Base-by-base conservation (phyloP, 2,797 vertebrate genomes). In the Borostomias antarcticus region DNA sequence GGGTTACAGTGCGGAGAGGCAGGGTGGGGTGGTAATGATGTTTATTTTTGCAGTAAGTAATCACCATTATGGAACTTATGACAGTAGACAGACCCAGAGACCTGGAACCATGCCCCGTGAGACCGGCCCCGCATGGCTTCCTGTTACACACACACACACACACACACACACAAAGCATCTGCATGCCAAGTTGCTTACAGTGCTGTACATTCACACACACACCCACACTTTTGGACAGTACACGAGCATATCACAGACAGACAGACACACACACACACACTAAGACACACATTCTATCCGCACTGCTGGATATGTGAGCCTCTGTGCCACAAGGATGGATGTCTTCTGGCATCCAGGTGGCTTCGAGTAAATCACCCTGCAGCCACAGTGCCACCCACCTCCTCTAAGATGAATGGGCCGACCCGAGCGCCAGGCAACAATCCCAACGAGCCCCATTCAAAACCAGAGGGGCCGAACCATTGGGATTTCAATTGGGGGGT, bases 11-110 rank as follows among this genome's bases (percentile, higher is more conserved):
- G 74, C 67, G 82, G 73, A 82, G 78, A 83, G 69, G 81, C 81
- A 81, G 77, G 79, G 83, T 80, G 82, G 85, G 86, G 91, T 91
- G 88, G 84, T 85, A 86, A 90, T 82, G 76, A 80, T 91, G 88
- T 91, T 92, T 89, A 89, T 91, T 91, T 91, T 89, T 79, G 74
- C 84, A 83, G 85, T 72, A 84, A 80, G 85, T 88, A 89, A 91
- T 92, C 88, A 90, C 82, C 75, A 79, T 74, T 81, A 76, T 83
- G 83, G 81, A 85, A 87, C 79, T 68, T 81, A 83, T 78, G 86
- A 87, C 85, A 86, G 78, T 78, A 87, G 82, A 88, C 88, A 84
- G 85, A 70, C 85, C 72, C 76, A 73, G 76, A 70, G 81, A 82
- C 85, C 85, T 87, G 89, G 86, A 90, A 77, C 74, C 32, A 8